A percentile compares a stretch with the other conserved stretches of the same genome.
phyloP scores from a whole-genome alignment of 1,140 invertebrate genomes.

The Bilobella aurantiaca region DNA sequence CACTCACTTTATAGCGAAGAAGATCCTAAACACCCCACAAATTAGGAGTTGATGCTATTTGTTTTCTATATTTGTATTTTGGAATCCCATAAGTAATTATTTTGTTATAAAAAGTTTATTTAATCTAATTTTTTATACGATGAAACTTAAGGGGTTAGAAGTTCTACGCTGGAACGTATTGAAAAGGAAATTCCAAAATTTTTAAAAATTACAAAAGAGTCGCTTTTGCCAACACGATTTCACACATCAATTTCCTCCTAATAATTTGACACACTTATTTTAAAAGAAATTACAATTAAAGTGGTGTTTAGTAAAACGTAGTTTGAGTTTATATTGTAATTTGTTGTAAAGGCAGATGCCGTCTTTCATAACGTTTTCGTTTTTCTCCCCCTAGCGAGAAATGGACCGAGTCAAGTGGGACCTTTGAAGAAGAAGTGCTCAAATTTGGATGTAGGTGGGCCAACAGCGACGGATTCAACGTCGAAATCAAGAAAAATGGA shows the following conservation, averaged over 20 bases:
- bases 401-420: neutral
- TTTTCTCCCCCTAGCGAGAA: constrained; percentile 3
- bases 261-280: no score
- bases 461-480: neutral
- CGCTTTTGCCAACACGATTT: neutral
- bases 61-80: no score
- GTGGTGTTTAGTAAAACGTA: neutral
- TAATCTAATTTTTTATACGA: no score
- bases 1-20: no score
- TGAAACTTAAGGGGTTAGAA: no score
- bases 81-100: no score
- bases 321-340: neutral
- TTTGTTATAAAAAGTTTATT: no score
- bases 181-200: neutral
- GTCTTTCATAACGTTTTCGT: neutral
- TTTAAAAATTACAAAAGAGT: neutral
- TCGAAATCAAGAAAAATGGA: neutral
- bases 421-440: neutral
- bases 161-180: no score
- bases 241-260: no score
- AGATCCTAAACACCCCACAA: no score
- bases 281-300: no score
- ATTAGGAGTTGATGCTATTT: no score
- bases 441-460: neutral
- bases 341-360: neutral